A percentile compares a stretch with the other conserved stretches of the same genome.
Evolutionary conservation across 1,140 invertebrate genomes (phyloP).

Genomic region (Philotrypesis tridentata): DNA sequence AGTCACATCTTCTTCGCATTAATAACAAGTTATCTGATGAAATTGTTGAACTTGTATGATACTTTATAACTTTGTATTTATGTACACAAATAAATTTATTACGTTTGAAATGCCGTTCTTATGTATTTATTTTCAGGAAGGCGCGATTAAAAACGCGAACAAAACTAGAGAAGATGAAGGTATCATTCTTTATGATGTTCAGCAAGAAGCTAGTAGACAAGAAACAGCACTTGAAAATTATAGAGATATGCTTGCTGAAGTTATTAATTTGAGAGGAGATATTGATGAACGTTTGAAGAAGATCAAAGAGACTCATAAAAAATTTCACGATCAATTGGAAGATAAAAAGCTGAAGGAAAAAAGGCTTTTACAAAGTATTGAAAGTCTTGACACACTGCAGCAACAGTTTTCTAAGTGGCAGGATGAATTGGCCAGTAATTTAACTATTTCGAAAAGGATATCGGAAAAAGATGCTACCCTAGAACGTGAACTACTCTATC

Average conservation of each 20-base stretch:
- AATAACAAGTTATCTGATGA: slow-evolving; percentile 75
- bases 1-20: slow-evolving; percentile 75
- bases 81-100: not conserved
- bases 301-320: slow-evolving; percentile 66
- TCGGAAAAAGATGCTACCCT: slow-evolving; percentile 72
- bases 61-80: slow-evolving; percentile 4
- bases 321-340: slow-evolving; percentile 63
- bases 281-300: slow-evolving; percentile 62
- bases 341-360: slow-evolving; percentile 66
- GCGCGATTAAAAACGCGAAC: slow-evolving; percentile 65
- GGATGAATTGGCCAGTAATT: slow-evolving; percentile 71
- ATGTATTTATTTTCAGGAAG: slow-evolving; percentile 59
- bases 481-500: slow-evolving; percentile 70
- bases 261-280: slow-evolving; percentile 66
- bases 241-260: slow-evolving; percentile 67
- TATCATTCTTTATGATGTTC: slow-evolving; percentile 68
- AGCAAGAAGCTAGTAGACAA: no score
- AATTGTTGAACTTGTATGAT: slow-evolving; percentile 75
- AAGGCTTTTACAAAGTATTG: slow-evolving; percentile 66
- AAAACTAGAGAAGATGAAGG: slow-evolving; percentile 71
- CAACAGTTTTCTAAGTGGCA: slow-evolving; percentile 73
- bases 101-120: no score
- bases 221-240: slow-evolving; percentile 73
- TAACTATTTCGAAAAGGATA: slow-evolving; percentile 72
- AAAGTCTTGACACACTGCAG: slow-evolving; percentile 66